Evolutionary conservation across 2,888 invertebrate genomes (phyloP).

Genomic region (Brachyptera risi): DNA sequence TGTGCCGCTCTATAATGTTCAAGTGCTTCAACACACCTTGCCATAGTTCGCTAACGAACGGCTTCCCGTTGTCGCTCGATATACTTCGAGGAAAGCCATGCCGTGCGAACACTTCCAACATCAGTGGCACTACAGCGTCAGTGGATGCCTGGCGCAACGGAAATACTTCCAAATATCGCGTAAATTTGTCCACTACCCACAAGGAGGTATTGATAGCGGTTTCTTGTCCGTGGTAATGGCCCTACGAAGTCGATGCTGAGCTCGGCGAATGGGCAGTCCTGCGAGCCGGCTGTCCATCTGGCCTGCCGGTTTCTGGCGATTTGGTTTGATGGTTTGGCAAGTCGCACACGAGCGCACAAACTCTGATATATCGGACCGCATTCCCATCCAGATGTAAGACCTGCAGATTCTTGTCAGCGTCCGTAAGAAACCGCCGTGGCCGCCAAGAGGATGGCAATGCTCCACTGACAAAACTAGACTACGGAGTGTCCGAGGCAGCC

Average conservation of each 20-base stretch:
- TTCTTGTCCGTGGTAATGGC: background rate
- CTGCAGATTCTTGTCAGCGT: too few species aligned
- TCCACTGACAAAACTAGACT: too few species aligned
- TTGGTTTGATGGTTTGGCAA: too few species aligned
- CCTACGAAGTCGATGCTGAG: background rate
- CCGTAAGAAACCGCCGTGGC: too few species aligned
- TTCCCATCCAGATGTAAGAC: too few species aligned
- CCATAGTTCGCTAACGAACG: background rate
- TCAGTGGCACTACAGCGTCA: background rate
- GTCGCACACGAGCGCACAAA: too few species aligned
- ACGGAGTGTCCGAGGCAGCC: too few species aligned
- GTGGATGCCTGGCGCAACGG: background rate
- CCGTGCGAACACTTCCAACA: background rate
- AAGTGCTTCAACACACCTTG: background rate
- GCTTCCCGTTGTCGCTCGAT: slow-evolving; percentile 8
- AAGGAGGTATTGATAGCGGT: background rate
- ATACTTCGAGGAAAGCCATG: background rate
- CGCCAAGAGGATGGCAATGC: too few species aligned
- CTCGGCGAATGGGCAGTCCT: too few species aligned
- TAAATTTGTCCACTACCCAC: slow-evolving; percentile 7
- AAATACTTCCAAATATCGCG: background rate
- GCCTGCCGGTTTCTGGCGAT: too few species aligned
- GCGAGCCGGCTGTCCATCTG: too few species aligned
- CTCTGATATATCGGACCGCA: too few species aligned
- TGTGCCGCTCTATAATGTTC: background rate